Base-by-base conservation (phyloP, 2,888 invertebrate species). In the Idaea straminata region DNA sequence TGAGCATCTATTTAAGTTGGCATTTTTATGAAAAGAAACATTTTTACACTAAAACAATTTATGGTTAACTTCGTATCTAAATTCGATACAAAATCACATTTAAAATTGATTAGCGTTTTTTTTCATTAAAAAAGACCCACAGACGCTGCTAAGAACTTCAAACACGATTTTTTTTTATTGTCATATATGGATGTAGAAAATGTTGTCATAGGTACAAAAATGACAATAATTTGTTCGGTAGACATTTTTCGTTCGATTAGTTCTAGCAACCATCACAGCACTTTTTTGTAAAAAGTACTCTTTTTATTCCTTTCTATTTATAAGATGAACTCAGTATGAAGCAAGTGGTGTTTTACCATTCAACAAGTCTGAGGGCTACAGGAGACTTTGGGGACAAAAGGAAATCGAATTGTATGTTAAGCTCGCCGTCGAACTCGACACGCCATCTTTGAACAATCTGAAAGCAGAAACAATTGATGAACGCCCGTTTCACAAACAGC, bases 391-490 rank as follows among this genome's bases (percentile, higher is more conserved):
- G 97, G 5, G 96, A 95, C 68, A 97, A 83, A 62, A 98, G 91
- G 87, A 97, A 98, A 83, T 97, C 97, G 80, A 97, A 97, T 80
- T 96, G 95, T 38, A 96, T 87, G 77, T 96, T 95, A 71, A 98
- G 83, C 61, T 96, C 95, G 15, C 95, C 94, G 60, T 94, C 94
- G 71, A 95, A 95, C 66, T 94, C 94, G 35, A 98, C 94, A 64
- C 95, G 93, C 88, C 96, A 97, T 77, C 94, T 94, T 75, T 95
- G 94, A 71, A 96, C 86, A 76, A 96, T 93, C 96, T 96, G 89
- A 38, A 38, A 67, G 63, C 68, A 59, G 66, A 61, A n/a, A 57
- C 38, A 61, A 62, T 57, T 25, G 25, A n/a, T n/a, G n/a, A n/a
- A n/a, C n/a, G n/a, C n/a, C n/a, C n/a, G n/a, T n/a, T n/a, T n/a